Evolutionary conservation across 2,888 invertebrate species (phyloP), one percentile per base, ranked within the genome.

Genomic region (Acleris literana): DNA sequence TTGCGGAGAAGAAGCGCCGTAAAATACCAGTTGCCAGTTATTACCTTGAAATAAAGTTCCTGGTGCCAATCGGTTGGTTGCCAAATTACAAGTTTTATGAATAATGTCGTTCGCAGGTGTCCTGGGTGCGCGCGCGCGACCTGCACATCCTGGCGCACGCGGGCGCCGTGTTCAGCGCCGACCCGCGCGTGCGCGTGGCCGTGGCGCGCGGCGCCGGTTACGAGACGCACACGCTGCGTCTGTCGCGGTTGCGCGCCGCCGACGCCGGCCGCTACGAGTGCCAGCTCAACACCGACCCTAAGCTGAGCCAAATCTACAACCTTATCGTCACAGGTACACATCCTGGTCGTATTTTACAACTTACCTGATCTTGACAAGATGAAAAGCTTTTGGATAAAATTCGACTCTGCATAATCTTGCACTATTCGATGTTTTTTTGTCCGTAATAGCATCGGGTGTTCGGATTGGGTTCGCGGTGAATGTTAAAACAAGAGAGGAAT

Each of bases 211-310:
- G 93, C 90, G 91, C 65, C 87, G 90, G 90, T 69, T 93, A 93
- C 67, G 93, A 93, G 69, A 94, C 94, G 93, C 88, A 90, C 80
- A 93, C 94, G 65, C 90, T 96, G 73, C 89, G 93, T 74, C 93
- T 96, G 72, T 92, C 92, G 73, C 92, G 92, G n/a, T 93, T 94
- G 68, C 93, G 93, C 68, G 79, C 86, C 61, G 76, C 89, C 22
- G 96, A 96, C 85, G 89, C 94, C 3, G 96, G 96, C 69, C 93
- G 93, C 71, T 96, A 96, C 88, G 96, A 95, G 90, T 96, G 96
- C 78, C 96, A 96, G 87, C 94, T 96, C 77, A 96, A 96, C 87
- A 95, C 95, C 1, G 95, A 96, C 77, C 95, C 96, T 48, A 96
- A 96, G 84, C 94, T 95, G 89, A 95, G 95, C 88, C 92, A 94